Evolutionary conservation across 2,797 vertebrate genomes (phyloP).

Genomic region (Phrynocephalus guinanensis): DNA sequence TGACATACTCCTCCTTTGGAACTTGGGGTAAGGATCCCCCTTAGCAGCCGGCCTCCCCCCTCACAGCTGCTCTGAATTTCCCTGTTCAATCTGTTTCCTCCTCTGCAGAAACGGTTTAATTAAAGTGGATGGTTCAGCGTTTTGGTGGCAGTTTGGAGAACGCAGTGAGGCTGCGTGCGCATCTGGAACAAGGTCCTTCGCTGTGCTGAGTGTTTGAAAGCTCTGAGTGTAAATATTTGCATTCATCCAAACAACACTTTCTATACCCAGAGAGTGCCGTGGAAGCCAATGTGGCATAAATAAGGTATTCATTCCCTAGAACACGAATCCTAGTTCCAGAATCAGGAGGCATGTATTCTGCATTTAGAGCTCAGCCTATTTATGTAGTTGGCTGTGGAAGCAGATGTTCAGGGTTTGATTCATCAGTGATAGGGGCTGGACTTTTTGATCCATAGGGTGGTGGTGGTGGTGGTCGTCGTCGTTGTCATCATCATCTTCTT

Average conservation of each 20-base stretch:
- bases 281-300: neutral
- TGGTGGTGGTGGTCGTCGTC: too few relatives aligned
- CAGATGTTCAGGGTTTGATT: too few relatives aligned
- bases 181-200: constrained; percentile 68
- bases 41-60: neutral
- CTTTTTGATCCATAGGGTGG: too few relatives aligned
- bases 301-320: neutral
- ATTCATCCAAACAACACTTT: constrained; percentile 41
- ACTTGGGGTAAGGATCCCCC: constrained; percentile 38
- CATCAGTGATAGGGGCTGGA: too few relatives aligned
- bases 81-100: constrained; percentile 32
- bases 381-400: too few relatives aligned
- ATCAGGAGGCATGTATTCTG: neutral
- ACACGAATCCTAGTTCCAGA: neutral
- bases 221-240: constrained; percentile 52
- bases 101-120: constrained; percentile 52
- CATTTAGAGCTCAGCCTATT: too few relatives aligned
- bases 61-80: constrained; percentile 47
- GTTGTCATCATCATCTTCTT: too few relatives aligned
- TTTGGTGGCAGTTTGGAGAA: constrained; percentile 53
- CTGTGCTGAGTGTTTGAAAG: constrained; percentile 39
- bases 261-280: constrained; percentile 28
- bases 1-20: constrained; percentile 1
- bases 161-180: constrained; percentile 56
- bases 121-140: constrained; percentile 59